Evolutionary conservation across 92 coral and sea anemone genomes (phyloP), one percentile per base, ranked within the genome.

Genomic region (Anthopleura xanthogrammica): DNA sequence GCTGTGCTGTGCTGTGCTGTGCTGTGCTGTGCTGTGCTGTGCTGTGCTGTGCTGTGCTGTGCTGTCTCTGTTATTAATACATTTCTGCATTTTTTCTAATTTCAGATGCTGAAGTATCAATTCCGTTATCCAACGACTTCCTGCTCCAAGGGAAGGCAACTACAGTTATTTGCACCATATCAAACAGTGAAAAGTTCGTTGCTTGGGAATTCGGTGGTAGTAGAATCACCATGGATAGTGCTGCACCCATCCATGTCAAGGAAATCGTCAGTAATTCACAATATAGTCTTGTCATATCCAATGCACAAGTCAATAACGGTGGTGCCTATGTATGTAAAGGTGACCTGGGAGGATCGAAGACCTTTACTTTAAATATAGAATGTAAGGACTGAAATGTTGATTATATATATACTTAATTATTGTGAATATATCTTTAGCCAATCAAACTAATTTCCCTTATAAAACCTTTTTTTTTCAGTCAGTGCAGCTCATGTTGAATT

Each of bases 291-390:
- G 77, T 16, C 12, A 40, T 91, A 10, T n/a, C 57, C 3, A 54
- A 70, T 55, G 88, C 81, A 14, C 62, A 58, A 62, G 83, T 88
- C 10, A 7, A 10, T 1, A 56, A 80, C 42, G 94, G 88, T 19
- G 89, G 94, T 12, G 7, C 43, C 1, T 91, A 88, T 52, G 48
- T 68, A 14, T 91, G 94, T 39, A 74, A 80, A 46, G 94, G 94
- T n/a, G 66, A 50, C 56, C 22, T 0, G 3, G 83, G 82, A 16
- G 48, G 14, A 46, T 23, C 20, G 7, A 12, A 68, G 7, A 68
- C 79, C 1, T 83, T 77, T 20, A 56, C 0, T 0, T 60, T 91
- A 8, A 9, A 88, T 0, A 83, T 91, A 55, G 58, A 23, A 7
- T 79, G 94, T 91, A 88, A 91, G 94, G 82, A 22, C 20, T 22